Conservation (phyloP, 2,888 invertebrate genomes). For the Dusona sp. region DNA sequence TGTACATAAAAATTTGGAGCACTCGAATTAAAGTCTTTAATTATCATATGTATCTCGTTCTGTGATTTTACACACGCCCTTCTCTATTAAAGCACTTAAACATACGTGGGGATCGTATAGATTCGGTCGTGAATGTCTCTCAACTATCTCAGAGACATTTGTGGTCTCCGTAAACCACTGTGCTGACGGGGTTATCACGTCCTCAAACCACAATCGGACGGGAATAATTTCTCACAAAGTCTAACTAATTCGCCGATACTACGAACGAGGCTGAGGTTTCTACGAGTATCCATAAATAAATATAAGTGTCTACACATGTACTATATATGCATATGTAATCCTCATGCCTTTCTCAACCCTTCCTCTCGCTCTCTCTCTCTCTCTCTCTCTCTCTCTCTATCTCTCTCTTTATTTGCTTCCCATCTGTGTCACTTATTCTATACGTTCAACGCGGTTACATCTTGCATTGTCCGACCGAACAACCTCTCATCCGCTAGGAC, state of each 20-base stretch:
- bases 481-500: conserved; percentile 12
- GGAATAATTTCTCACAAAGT: conserved; percentile 57
- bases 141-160: neutral
- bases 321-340: neutral
- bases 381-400: neutral
- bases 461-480: conserved; percentile 31
- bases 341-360: neutral
- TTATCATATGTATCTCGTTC: neutral
- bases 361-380: neutral
- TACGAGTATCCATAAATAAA: conserved; percentile 6
- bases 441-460: conserved; percentile 13
- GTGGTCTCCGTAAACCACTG: conserved; percentile 29
- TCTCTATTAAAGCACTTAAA: neutral
- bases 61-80: neutral
- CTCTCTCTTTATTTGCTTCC: neutral
- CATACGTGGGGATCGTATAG: neutral
- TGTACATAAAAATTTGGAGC: neutral
- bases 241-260: conserved; percentile 48
- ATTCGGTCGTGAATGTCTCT: conserved; percentile 12
- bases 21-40: neutral
- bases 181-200: conserved; percentile 55
- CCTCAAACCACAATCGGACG: conserved; percentile 37
- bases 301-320: neutral
- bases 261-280: conserved; percentile 13
- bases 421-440: conserved; percentile 29